Evolutionary conservation across 2,888 invertebrate species (phyloP).

Genomic region (Rhagophthalmus giganteus): DNA sequence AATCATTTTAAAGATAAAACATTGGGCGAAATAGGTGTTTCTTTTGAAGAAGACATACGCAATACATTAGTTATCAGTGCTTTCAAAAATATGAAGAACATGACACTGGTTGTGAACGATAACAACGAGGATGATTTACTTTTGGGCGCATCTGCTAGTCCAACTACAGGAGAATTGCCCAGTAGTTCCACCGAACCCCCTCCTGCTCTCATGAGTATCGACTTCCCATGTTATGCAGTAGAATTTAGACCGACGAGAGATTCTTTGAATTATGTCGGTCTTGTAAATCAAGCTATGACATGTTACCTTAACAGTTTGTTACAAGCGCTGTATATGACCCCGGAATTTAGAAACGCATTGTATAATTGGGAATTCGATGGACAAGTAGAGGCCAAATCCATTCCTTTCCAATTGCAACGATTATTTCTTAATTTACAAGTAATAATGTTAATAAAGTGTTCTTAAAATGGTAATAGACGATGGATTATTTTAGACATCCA

Average conservation of each 20-base stretch:
- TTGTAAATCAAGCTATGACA: slow-evolving; percentile 91
- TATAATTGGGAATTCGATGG: slow-evolving; percentile 82
- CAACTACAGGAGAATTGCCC: slow-evolving; percentile 44
- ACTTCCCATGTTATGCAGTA: slow-evolving; percentile 36
- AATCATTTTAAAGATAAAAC: slow-evolving; percentile 54
- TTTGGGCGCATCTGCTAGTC: slow-evolving; percentile 56
- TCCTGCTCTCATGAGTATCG: slow-evolving; percentile 37
- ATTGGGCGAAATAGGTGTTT: slow-evolving; percentile 54
- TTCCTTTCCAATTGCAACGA: slow-evolving; percentile 84
- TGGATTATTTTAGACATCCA: slow-evolving; percentile 68
- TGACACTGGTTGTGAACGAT: slow-evolving; percentile 40
- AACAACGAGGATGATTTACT: slow-evolving; percentile 53
- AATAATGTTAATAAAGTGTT: too few relatives aligned
- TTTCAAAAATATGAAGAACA: slow-evolving; percentile 34
- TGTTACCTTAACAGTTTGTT: slow-evolving; percentile 88
- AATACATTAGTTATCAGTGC: slow-evolving; percentile 42
- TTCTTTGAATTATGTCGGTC: slow-evolving; percentile 66
- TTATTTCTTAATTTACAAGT: slow-evolving; percentile 82
- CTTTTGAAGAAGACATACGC: slow-evolving; percentile 46
- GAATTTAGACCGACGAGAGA: slow-evolving; percentile 32
- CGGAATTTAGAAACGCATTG: slow-evolving; percentile 86
- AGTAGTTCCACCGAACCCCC: slow-evolving; percentile 27
- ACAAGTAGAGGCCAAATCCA: slow-evolving; percentile 71
- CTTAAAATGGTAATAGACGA: too few relatives aligned
- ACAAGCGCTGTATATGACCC: slow-evolving; percentile 89